These are phyloP conservation scores for Aphidoletes aphidimyza DNA, from an alignment of 2,888 invertebrate species.

Conservation along the genomic window DNA sequence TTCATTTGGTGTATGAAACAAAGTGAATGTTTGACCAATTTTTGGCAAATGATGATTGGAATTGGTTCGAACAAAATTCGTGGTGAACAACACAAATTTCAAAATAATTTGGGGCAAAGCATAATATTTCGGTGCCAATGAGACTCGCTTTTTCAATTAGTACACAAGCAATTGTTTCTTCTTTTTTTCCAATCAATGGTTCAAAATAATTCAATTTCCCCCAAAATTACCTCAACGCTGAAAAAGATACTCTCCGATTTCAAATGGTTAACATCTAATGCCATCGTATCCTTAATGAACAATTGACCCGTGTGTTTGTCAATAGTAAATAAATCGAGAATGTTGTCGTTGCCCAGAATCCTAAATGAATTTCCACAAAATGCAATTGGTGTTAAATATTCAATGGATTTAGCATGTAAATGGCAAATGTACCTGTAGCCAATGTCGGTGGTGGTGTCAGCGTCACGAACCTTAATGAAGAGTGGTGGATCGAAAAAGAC, in stretches of 20 bases:
- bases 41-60: too few relatives aligned
- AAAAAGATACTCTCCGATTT: constrained; percentile 65
- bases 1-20: too few relatives aligned
- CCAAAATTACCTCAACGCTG: constrained; percentile 62
- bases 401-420: not conserved
- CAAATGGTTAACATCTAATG: constrained; percentile 65
- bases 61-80: too few relatives aligned
- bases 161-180: not conserved
- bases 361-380: constrained; percentile 58
- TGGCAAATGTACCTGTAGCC: constrained; percentile 68
- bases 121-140: too few relatives aligned
- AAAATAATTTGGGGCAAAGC: too few relatives aligned
- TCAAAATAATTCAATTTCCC: not conserved
- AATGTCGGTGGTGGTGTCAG: constrained; percentile 83
- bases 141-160: constrained; percentile 37
- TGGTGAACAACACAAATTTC: too few relatives aligned
- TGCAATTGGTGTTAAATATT: not conserved
- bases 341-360: constrained; percentile 64
- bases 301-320: constrained; percentile 65
- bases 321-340: constrained; percentile 64
- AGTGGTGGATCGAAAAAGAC: constrained; percentile 84
- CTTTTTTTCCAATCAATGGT: not conserved
- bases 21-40: too few relatives aligned
- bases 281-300: constrained; percentile 63
- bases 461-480: constrained; percentile 79